Conservation (phyloP, 2,113 vertebrate genomes). For the Ctenomys sociabilis region DNA sequence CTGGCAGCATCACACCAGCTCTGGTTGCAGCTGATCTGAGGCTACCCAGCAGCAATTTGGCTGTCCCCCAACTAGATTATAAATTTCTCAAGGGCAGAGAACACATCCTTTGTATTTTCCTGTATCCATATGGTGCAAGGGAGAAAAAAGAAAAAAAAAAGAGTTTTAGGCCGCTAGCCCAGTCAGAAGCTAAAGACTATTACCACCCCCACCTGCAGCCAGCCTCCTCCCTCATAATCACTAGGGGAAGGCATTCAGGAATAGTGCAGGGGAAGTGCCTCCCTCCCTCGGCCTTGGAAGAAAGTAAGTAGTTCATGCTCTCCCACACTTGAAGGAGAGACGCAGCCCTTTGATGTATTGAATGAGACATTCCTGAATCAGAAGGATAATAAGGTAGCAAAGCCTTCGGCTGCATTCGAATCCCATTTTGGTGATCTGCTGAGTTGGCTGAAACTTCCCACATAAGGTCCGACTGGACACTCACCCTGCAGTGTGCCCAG, state of each 20-base stretch:
- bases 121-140: conserved; percentile 70
- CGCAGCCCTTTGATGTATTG: not conserved
- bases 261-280: conserved; percentile 54
- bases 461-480: not conserved
- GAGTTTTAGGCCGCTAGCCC: conserved; percentile 56
- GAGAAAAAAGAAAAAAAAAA: not conserved
- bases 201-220: conserved; percentile 9
- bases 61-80: conserved; percentile 62
- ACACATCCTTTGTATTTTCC: conserved; percentile 72
- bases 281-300: conserved; percentile 44
- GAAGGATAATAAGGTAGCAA: not conserved
- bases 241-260: conserved; percentile 60
- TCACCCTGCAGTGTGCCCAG: not conserved
- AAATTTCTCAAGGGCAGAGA: conserved; percentile 78
- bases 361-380: not conserved
- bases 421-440: not conserved
- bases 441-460: not conserved
- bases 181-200: conserved; percentile 63
- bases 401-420: not conserved
- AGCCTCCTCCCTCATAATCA: conserved; percentile 61
- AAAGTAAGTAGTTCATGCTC: conserved; percentile 33
- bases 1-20: not conserved
- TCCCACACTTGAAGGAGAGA: conserved; percentile 26
- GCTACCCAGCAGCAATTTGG: conserved; percentile 41
- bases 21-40: not conserved